Conservation (phyloP, 2,797 vertebrate genomes). For the Aphelocoma californica region DNA sequence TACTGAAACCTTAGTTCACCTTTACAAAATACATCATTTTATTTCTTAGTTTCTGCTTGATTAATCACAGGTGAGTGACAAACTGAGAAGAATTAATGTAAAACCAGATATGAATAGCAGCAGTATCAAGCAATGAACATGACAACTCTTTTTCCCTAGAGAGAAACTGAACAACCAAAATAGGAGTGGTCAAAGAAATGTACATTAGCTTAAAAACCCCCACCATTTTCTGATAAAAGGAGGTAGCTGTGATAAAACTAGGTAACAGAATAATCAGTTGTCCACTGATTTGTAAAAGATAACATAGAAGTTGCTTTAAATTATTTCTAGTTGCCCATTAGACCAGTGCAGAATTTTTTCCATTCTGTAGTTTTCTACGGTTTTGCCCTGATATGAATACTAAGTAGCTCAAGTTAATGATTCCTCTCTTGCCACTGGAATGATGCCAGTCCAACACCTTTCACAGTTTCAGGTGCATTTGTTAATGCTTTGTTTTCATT, state of each 20-base stretch:
- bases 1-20: background rate
- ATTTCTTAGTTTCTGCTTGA: background rate
- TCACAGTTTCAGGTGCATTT: background rate
- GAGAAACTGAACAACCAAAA: background rate
- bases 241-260: background rate
- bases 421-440: background rate
- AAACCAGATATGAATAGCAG: background rate
- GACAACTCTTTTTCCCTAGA: background rate
- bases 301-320: background rate
- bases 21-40: background rate
- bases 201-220: fast-evolving
- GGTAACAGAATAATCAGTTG: background rate
- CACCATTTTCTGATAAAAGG: background rate
- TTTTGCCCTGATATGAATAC: background rate
- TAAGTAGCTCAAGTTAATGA: background rate
- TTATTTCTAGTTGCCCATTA: background rate
- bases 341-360: background rate
- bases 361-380: background rate
- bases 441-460: background rate
- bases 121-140: background rate
- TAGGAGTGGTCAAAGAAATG: background rate
- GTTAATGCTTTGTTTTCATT: background rate
- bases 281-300: background rate
- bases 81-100: background rate
- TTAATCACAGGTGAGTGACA: background rate